These are phyloP conservation scores for Anthoscopus minutus DNA, from an alignment of 2,113 vertebrate genomes.

Conservation along the genomic window DNA sequence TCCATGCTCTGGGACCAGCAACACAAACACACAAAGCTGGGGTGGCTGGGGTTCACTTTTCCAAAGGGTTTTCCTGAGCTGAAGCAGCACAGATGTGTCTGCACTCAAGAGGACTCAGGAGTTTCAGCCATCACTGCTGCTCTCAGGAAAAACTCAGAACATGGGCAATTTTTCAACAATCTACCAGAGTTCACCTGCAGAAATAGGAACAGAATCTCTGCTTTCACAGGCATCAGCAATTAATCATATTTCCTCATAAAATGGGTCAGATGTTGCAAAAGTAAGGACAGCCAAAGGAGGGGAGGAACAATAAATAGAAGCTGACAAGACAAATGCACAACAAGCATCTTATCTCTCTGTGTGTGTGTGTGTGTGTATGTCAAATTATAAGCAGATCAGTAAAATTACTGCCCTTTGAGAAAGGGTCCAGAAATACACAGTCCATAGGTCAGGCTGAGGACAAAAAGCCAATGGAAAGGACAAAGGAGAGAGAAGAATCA, in stretches of 20 bases:
- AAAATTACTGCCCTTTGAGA: neutral
- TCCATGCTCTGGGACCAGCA: neutral
- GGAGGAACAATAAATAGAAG: neutral
- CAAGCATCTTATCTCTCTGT: neutral
- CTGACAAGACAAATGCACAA: neutral
- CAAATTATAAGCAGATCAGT: neutral
- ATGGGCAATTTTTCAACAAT: neutral
- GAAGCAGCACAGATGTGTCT: neutral
- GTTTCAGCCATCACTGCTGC: neutral
- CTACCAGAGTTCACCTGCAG: neutral
- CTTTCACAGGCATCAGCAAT: neutral
- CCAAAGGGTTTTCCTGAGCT: neutral
- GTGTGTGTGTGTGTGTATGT: neutral
- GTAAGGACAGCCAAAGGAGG: neutral
- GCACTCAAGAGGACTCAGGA: neutral
- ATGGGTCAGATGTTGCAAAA: neutral
- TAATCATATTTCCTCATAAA: neutral
- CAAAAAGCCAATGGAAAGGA: neutral
- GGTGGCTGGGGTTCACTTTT: accelerated
- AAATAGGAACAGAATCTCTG: neutral
- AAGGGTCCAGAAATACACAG: neutral
- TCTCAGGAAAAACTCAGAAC: neutral
- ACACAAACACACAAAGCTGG: neutral
- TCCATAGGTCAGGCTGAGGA: neutral
- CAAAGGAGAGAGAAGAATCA: neutral